Evolutionary conservation across 2,797 vertebrate genomes (phyloP), one percentile per base, ranked within the genome.

Genomic region (Sphenodon punctatus): DNA sequence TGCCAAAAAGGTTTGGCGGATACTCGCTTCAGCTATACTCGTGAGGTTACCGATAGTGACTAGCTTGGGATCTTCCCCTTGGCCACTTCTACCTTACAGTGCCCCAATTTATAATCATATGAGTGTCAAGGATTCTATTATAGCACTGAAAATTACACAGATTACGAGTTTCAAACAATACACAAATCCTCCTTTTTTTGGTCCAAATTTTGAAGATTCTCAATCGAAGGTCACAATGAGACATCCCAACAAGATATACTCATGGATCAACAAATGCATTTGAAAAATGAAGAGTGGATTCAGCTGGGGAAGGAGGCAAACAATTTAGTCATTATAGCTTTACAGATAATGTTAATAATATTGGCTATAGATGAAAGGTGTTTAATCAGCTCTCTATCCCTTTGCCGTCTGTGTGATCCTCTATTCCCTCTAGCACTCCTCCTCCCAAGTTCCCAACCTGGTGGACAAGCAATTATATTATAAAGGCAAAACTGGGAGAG

Each of bases 381-480:
- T 66, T 65, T 89, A 89, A 84, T 80, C 73, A 77, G n/a, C 43
- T 79, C 77, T 85, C 53, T 79, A 77, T 80, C 73, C 66, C 80
- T 48, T 14, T 43, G 55, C 78, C 89, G 72, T n/a, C 88, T 77
- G 32, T 58, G 41, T 25, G 63, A 6, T 27, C 67, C 79, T 85
- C 34, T 72, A 59, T 55, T 88, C 81, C 88, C 76, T 43, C 67
- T 43, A 73, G 67, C 46, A 63, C 76, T 79, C 16, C 67, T 84
- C 72, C 80, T 87, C 23, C 60, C 63, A 82, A 79, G 72, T 80
- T 87, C 23, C 60, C 63, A 82, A 79, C 63, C 23, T 34, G 67
- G 74, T 25, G 91, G 85, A 79, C 93, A 90, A 90, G 72, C 53
- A 84, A 93, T 89, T 93, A 86, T 89, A 91, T 90, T 78, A 87